These are phyloP conservation scores for Pelecanoides urinatrix DNA, from an alignment of 2,113 vertebrate genomes.

Conservation along the genomic window DNA sequence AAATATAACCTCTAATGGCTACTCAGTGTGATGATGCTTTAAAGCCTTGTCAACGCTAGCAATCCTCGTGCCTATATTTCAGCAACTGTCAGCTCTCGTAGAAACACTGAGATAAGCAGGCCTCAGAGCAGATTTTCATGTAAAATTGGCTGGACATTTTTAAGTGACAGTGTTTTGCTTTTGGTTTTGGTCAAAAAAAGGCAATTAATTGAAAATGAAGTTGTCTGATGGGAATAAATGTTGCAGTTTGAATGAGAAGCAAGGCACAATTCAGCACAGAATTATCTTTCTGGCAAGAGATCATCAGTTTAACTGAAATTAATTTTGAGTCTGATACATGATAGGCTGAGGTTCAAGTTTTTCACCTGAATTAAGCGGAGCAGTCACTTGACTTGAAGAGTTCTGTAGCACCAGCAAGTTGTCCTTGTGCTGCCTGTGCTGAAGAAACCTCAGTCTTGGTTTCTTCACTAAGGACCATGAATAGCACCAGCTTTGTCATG, in stretches of 20 bases:
- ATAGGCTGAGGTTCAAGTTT: not conserved
- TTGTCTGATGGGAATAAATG: not conserved
- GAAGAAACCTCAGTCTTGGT: not conserved
- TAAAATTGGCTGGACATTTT: not conserved
- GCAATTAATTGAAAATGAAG: not conserved
- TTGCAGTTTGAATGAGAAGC: not conserved
- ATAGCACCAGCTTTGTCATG: not conserved
- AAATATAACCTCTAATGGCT: constrained; percentile 68
- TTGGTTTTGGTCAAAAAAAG: not conserved
- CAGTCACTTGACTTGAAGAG: not conserved
- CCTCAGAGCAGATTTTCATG: not conserved
- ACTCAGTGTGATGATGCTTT: constrained; percentile 65
- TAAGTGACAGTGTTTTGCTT: constrained; percentile 22
- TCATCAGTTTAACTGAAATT: not conserved
- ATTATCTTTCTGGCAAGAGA: not conserved
- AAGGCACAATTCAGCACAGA: not conserved
- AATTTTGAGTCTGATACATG: not conserved
- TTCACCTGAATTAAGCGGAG: not conserved
- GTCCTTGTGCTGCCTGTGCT: not conserved
- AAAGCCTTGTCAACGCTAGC: constrained; percentile 67
- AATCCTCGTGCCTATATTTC: constrained; percentile 65
- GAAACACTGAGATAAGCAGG: constrained; percentile 55
- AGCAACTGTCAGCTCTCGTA: constrained; percentile 53
- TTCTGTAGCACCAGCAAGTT: not conserved
- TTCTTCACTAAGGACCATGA: not conserved